phyloP scores from a whole-genome alignment of 2,888 invertebrate species.

The Xiphydria camelus region DNA sequence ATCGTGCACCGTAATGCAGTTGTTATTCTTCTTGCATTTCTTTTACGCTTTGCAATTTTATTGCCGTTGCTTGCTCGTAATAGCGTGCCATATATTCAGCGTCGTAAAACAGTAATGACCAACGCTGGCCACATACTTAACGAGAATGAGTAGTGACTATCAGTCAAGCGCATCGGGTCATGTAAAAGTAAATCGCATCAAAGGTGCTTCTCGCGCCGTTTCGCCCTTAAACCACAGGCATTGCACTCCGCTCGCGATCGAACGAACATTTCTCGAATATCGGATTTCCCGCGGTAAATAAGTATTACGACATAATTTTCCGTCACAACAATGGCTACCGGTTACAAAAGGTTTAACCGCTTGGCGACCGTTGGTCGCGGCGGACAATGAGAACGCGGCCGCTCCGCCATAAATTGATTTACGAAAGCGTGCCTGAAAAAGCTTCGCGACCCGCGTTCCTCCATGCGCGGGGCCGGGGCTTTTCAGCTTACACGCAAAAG shows the following conservation, averaged over 20 bases:
- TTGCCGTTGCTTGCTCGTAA: too few species aligned
- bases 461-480: slow-evolving; percentile 37
- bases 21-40: too few species aligned
- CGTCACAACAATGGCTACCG: slow-evolving; percentile 52
- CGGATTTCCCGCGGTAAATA: slow-evolving; percentile 37
- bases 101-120: too few species aligned
- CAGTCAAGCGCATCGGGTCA: too few species aligned
- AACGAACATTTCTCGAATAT: too few species aligned
- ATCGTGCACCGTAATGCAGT: too few species aligned
- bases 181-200: too few species aligned
- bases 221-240: neutral
- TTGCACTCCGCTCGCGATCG: too few species aligned
- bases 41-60: too few species aligned
- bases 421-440: slow-evolving; percentile 52
- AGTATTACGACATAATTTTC: slow-evolving; percentile 48
- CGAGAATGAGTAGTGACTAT: too few species aligned
- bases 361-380: slow-evolving; percentile 30
- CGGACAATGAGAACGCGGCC: slow-evolving; percentile 52
- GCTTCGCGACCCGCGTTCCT: slow-evolving; percentile 23
- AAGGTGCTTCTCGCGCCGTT: neutral
- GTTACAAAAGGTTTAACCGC: slow-evolving; percentile 53
- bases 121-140: too few species aligned
- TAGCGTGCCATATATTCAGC: too few species aligned
- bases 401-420: slow-evolving; percentile 57
- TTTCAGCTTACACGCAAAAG: slow-evolving; percentile 55